These are phyloP conservation scores for Neelides sp. DNA, from an alignment of 1,140 invertebrate genomes.

Conservation along the genomic window DNA sequence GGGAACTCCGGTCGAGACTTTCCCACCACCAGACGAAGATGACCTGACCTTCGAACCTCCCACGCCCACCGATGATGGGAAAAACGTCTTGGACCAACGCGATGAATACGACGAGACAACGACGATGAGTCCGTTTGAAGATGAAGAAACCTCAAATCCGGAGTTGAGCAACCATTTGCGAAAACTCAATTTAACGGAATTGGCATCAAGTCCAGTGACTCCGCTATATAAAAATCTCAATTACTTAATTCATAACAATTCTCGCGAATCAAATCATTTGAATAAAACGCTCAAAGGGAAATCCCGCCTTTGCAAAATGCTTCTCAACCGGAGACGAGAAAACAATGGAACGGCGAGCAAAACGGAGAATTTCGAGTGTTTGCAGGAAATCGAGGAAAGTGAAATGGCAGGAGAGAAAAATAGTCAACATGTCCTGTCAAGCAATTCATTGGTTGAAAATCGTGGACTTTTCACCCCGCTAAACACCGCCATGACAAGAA, in stretches of 20 bases:
- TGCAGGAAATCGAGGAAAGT: too few species aligned
- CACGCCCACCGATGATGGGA: not conserved
- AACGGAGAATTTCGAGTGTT: too few species aligned
- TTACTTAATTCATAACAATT: too few species aligned
- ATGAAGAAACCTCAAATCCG: not conserved
- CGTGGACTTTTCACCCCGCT: not conserved
- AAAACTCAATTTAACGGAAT: not conserved
- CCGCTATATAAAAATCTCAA: too few species aligned
- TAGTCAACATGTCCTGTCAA: too few species aligned
- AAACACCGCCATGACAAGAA: not conserved
- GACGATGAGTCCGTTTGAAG: not conserved
- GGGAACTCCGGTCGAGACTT: not conserved
- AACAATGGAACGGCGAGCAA: too few species aligned
- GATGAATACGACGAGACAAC: not conserved
- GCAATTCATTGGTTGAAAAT: conserved; percentile 5
- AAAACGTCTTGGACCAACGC: not conserved
- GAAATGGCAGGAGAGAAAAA: too few species aligned
- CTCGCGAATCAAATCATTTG: too few species aligned
- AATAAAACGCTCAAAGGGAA: too few species aligned
- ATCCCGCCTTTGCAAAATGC: too few species aligned
- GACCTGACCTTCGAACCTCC: not conserved
- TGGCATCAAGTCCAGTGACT: not conserved
- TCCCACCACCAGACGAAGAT: not conserved
- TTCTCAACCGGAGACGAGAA: too few species aligned
- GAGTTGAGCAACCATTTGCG: not conserved